phyloP scores from a whole-genome alignment of 2,113 vertebrate species.

The Erinaceus europaeus region DNA sequence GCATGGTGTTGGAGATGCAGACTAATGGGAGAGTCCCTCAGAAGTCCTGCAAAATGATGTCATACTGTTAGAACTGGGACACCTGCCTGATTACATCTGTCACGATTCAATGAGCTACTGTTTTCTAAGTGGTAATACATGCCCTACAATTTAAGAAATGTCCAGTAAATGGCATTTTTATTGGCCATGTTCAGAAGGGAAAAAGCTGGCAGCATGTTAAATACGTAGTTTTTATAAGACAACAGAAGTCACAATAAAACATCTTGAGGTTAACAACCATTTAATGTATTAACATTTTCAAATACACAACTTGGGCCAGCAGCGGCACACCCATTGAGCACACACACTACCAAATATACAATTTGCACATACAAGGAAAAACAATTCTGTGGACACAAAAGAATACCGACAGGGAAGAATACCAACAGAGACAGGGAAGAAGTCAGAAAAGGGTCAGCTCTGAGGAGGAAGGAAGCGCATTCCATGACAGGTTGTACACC shows the following conservation, averaged over 20 bases:
- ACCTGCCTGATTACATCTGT: not conserved
- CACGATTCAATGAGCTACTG: not conserved
- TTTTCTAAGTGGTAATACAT: not conserved
- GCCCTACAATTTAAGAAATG: not conserved
- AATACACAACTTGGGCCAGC: no score
- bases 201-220: not conserved
- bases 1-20: not conserved
- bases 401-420: not conserved
- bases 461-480: not conserved
- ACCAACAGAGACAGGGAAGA: slow-evolving; percentile 9
- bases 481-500: not conserved
- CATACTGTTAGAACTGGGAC: no score
- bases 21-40: no score
- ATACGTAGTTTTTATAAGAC: not conserved
- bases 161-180: not conserved
- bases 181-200: not conserved
- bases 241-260: slow-evolving; percentile 24
- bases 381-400: slow-evolving; percentile 12
- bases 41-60: no score
- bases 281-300: slow-evolving; percentile 74
- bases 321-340: no score
- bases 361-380: slow-evolving; percentile 31
- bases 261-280: slow-evolving; percentile 60
- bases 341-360: slow-evolving; percentile 70
- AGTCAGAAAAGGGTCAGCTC: not conserved